Conservation (phyloP, 2,113 vertebrate species). For the Rissa tridactyla region DNA sequence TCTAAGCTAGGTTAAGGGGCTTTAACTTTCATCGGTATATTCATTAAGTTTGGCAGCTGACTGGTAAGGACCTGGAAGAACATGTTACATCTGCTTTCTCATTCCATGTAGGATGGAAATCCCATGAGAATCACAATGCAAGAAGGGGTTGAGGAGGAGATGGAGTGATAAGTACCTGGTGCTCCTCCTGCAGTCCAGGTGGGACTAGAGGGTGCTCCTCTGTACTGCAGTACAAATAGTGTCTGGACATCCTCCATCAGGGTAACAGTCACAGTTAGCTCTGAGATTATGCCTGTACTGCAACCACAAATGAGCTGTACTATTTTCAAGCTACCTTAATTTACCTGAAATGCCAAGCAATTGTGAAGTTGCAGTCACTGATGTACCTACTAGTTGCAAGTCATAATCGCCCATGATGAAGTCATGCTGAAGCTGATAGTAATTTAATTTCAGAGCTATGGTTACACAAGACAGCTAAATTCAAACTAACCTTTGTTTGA, state of each 20-base stretch:
- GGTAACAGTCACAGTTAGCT: background rate
- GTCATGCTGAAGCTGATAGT: background rate
- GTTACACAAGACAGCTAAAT: background rate
- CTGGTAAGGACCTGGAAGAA: background rate
- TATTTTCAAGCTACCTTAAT: background rate
- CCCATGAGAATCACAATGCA: background rate
- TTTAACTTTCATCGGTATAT: background rate
- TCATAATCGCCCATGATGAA: background rate
- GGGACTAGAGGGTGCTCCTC: background rate
- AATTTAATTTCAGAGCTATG: background rate
- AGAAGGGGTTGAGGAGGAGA: rapidly evolving
- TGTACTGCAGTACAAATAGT: background rate
- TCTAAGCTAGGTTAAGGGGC: background rate
- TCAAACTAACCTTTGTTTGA: background rate
- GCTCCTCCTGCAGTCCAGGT: background rate
- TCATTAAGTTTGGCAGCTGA: background rate
- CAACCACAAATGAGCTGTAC: background rate
- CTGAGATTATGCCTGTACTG: background rate
- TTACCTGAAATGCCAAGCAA: background rate
- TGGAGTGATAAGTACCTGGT: background rate
- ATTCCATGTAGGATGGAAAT: background rate
- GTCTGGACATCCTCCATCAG: background rate
- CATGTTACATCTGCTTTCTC: background rate
- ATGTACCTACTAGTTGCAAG: background rate
- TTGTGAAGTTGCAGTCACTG: background rate